Evolutionary conservation across 2,888 invertebrate species (phyloP), one percentile per base, ranked within the genome.

Genomic region (Euproctis similis): DNA sequence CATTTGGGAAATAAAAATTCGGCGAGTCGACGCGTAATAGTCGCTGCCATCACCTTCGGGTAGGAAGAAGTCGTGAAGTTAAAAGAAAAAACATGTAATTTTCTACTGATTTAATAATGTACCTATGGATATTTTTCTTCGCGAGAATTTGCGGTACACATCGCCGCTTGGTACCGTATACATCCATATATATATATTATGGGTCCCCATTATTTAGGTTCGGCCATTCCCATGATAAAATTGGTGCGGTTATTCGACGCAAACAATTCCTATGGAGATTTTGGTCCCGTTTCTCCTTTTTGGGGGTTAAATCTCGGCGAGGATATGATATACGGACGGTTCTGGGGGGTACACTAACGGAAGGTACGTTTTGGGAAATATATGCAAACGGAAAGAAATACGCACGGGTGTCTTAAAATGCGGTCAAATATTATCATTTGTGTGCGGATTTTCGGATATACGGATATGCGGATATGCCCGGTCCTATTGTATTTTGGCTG

Each of bases 221-320:
- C 75, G 58, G 70, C 77, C 63, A 78, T 84, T 82, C 71, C 72
- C 78, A 81, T 81, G 82, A 65, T 82, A 84, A 84, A 80, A 75
- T 65, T 63, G 71, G 66, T 70, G 67, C 70, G 66, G 52, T 69
- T 71, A 81, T 81, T 76, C 75, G 74, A 68, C 65, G 70, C 69
- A 65, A 63, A 73, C 82, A 54, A 84, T 84, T 84, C 66, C 78
- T 78, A 84, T 84, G 82, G 76, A 78, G 80, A 82, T 84, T 80
- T 67, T 63, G 70, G 58, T 69, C 75, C 74, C 80, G 78, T 77
- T 80, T 74, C 63, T 71, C n/a, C n/a, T n/a, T n/a, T n/a, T n/a
- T n/a, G n/a, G 54, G 62, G 70, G 68, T 60, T 65, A 68, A 81
- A 80, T 81, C 82, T 77, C 76, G 59, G 73, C 68, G 56, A 59